Conservation (phyloP, 2,797 vertebrate species). For the Muscicapa striata region DNA sequence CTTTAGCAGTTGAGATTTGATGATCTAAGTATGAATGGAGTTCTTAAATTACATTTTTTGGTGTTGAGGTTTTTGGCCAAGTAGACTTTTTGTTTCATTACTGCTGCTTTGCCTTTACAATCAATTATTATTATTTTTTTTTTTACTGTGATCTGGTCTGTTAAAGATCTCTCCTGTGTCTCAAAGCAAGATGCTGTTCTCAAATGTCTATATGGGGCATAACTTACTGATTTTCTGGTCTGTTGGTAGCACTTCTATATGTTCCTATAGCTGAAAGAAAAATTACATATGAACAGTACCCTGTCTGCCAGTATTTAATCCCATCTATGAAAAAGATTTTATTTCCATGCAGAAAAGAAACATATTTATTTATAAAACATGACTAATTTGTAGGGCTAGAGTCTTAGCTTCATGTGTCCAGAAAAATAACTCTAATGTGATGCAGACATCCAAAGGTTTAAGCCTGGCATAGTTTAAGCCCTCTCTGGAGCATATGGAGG, state of each 20-base stretch:
- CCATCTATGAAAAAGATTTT: background rate
- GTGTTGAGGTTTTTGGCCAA: background rate
- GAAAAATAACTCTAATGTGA: accelerated
- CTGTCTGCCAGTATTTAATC: background rate
- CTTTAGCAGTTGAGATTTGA: background rate
- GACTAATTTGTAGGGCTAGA: background rate
- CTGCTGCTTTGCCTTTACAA: background rate
- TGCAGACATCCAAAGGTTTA: background rate
- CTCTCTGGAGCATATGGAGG: background rate
- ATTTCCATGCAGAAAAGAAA: background rate
- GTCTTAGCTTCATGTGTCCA: background rate
- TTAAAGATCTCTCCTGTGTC: background rate
- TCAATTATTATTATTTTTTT: background rate
- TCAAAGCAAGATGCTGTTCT: background rate
- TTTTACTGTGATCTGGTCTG: background rate
- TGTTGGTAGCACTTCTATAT: background rate
- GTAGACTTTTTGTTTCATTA: background rate
- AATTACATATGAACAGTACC: background rate
- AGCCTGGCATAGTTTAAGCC: background rate
- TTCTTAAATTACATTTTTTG: background rate
- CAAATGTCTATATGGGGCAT: background rate
- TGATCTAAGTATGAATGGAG: background rate
- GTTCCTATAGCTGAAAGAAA: background rate
- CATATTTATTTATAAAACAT: background rate
- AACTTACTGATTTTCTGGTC: background rate